phyloP scores from a whole-genome alignment of 1,140 invertebrate genomes.

The Sitodiplosis mosellana region DNA sequence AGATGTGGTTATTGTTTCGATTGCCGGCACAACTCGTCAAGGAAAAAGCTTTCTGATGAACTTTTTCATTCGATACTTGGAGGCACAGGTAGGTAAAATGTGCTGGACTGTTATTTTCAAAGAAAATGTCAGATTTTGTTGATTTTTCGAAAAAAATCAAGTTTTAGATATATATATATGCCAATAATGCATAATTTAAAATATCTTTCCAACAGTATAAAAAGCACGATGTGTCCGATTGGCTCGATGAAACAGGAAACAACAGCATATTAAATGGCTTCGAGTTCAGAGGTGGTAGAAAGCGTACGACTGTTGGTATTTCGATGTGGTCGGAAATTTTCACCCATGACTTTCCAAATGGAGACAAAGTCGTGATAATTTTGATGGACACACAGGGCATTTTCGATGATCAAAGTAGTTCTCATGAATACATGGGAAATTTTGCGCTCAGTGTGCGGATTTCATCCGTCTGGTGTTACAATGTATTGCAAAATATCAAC shows the following conservation, averaged over 20 bases:
- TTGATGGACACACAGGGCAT: constrained; percentile 95
- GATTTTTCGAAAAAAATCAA: too few relatives aligned
- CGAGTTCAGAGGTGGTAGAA: constrained; percentile 84
- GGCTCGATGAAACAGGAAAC: background rate
- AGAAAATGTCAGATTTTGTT: too few relatives aligned
- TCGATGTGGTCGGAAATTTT: constrained; percentile 92
- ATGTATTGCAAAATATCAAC: constrained; percentile 87
- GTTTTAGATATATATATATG: too few relatives aligned
- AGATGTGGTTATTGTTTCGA: constrained; percentile 73
- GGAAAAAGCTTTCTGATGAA: constrained; percentile 30
- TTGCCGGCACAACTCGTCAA: constrained; percentile 92
- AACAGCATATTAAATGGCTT: constrained; percentile 45
- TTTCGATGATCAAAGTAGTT: constrained; percentile 91
- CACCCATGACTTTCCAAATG: constrained; percentile 49
- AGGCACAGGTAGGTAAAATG: constrained; percentile 34
- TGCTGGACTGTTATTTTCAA: too few relatives aligned
- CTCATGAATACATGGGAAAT: constrained; percentile 88
- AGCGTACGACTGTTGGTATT: constrained; percentile 88
- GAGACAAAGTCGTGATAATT: constrained; percentile 71
- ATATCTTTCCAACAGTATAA: constrained; percentile 36
- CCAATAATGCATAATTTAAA: too few relatives aligned
- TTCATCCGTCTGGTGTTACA: constrained; percentile 92
- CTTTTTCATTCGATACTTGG: constrained; percentile 82
- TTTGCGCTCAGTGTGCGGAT: constrained; percentile 92
- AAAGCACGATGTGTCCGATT: too few relatives aligned